A percentile compares a stretch with the other conserved stretches of the same genome.
Conservation (phyloP, 92 coral and sea anemone genomes). For the Muricea muricata region DNA sequence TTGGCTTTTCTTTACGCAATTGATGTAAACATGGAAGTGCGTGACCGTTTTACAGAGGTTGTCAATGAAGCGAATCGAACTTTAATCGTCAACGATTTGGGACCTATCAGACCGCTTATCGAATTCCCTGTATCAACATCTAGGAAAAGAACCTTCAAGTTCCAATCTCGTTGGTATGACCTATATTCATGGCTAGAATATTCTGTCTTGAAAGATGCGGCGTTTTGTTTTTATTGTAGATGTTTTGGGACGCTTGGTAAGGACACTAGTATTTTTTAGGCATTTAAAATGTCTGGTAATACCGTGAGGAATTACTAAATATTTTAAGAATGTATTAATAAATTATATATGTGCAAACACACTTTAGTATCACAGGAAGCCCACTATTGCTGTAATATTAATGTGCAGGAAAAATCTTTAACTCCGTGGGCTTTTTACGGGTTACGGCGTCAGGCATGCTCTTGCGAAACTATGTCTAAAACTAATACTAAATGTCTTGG, state of each 20-base stretch:
- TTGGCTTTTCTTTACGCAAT: background rate
- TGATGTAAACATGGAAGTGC: background rate
- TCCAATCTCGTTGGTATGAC: slow-evolving; percentile 35
- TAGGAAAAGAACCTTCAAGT: slow-evolving; percentile 14
- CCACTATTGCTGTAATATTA: too few relatives aligned
- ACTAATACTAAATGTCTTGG: too few relatives aligned
- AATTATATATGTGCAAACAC: too few relatives aligned
- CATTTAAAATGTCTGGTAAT: too few relatives aligned
- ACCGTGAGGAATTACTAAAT: too few relatives aligned
- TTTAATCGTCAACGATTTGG: slow-evolving; percentile 4
- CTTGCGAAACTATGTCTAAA: too few relatives aligned
- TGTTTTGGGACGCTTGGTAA: slow-evolving; percentile 36
- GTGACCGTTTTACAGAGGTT: slow-evolving; percentile 21
- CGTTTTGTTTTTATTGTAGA: slow-evolving; percentile 33
- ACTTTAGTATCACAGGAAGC: too few relatives aligned
- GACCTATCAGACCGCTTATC: slow-evolving; percentile 24
- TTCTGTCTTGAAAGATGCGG: slow-evolving; percentile 18
- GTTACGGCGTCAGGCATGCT: too few relatives aligned
- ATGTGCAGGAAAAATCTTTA: too few relatives aligned
- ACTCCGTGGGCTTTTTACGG: too few relatives aligned
- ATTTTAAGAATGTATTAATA: slow-evolving; percentile 22
- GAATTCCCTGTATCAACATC: slow-evolving; percentile 35
- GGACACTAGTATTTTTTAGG: background rate
- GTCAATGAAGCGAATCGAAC: slow-evolving; percentile 46
- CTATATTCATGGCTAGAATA: slow-evolving; percentile 15